Base-by-base conservation (phyloP, 2,888 invertebrate genomes). In the Tipula lateralis region DNA sequence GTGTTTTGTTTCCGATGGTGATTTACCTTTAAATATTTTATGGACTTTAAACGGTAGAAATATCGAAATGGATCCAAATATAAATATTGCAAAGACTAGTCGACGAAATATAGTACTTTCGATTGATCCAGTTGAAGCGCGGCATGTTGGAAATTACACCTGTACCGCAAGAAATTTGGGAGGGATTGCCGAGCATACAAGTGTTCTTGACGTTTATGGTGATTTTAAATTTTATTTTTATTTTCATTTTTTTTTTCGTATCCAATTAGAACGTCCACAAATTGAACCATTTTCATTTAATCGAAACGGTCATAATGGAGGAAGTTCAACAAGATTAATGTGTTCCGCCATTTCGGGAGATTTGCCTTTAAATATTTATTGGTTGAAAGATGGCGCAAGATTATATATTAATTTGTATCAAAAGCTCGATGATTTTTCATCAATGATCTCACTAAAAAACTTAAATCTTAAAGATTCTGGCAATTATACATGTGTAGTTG, bases 331-430 rank as follows among this genome's bases (percentile, higher is more conserved):
- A 32, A 90, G 91, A 86, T 89, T 91, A 83, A 90, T 92, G 88
- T 95, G 95, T 90, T 93, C 94, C 87, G 93, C 94, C 87, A 92
- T 93, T 86, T 93, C 94, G 87, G 96, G 96, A 86, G 96, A 97
- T 91, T 92, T 95, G 87, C 96, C 96, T 84, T 92, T 96, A 86
- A 92, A 92, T 87, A 93, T 97, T 85, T 92, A 92, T 86, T 97
- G 92, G 92, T 88, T 91, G 50, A 92, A 92, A 88, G 91, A 92
- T 87, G 88, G 89, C 85, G 89, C 89, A 84, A 89, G 89, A 82
- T 24, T 66, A 66, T n/a, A 66, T 24, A 66, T 24, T 24, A 88
- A 89, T 86, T 50, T 50, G 29, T 84, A 39, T 12, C 90, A 91
- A 86, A 90, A 90, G 87, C 89, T 91, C 85, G 91, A 92, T 87